Base-by-base conservation (phyloP, 2,888 invertebrate genomes). In the Agonum fuliginosum region DNA sequence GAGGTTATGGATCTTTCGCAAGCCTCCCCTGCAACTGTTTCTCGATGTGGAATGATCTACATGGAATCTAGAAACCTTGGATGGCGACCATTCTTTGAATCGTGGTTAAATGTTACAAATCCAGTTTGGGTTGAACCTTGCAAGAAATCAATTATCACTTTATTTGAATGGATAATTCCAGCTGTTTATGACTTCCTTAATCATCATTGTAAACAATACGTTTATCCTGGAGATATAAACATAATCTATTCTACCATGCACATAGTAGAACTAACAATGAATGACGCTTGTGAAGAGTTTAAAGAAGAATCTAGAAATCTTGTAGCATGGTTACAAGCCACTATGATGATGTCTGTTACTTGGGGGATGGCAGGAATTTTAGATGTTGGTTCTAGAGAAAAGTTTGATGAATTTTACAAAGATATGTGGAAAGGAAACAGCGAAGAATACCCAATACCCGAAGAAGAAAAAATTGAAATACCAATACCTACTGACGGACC, bases 21-120 rank as follows among this genome's bases (percentile, higher is more conserved):
- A 87, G 94, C 94, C 0, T 94, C 94, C 0, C 96, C 96, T 17
- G 96, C 96, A 3, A 96, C 96, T 2, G 95, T 96, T 12, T 95
- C 95, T 10, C 90, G 96, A 73, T 96, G 96, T 86, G 96, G 96
- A 58, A 96, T 96, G 95, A 94, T 96, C 81, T 96, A 95, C 85
- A 91, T 97, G 89, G 97, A 98, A 86, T 94, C 97, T 0, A 86
- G 89, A 0, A 92, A 94, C 0, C 88, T 97, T 3, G 97, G 97
- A 1, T 97, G 96, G 92, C 88, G 89, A 79, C 93, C 96, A 0
- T 92, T 96, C 82, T 90, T 94, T 22, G 90, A 90, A 79, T 95
- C 96, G 0, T 97, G 97, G 97, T 82, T 96, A 0, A 91, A 91
- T 6, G 89, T 87, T 10, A 87, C 91, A 19, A 91, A 90, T 86